Percentiles rank a stretch among this genome's conserved stretches.
Conservation (phyloP, 1,140 invertebrate genomes). For the Wasmannia auropunctata region DNA sequence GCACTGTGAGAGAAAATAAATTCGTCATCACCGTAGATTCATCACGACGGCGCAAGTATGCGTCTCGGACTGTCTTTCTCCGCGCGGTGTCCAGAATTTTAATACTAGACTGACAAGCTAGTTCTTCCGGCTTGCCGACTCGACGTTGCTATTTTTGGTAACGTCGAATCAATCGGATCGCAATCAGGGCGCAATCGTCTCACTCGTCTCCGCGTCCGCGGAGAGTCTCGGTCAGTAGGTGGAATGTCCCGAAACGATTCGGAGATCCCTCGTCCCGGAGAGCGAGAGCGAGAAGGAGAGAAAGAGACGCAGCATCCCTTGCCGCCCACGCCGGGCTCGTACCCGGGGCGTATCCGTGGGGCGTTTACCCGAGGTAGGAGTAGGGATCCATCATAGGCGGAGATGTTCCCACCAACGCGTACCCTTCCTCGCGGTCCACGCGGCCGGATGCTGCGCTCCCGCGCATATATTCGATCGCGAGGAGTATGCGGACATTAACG, state of each 20-base stretch:
- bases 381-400: constrained; percentile 69
- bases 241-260: constrained; percentile 64
- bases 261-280: background rate
- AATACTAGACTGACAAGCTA: background rate
- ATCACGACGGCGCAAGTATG: background rate
- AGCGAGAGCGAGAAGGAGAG: background rate
- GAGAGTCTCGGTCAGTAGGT: constrained; percentile 73
- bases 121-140: background rate
- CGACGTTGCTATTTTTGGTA: background rate
- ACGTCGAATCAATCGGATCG: background rate
- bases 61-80: background rate
- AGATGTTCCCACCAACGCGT: constrained; percentile 57
- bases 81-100: background rate
- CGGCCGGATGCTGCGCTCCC: constrained; percentile 56
- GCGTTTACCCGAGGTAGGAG: constrained; percentile 64
- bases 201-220: background rate
- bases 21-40: background rate
- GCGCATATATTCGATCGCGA: constrained; percentile 57
- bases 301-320: constrained; percentile 34
- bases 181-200: background rate
- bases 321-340: constrained; percentile 53
- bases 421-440: constrained; percentile 33
- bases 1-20: background rate
- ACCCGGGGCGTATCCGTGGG: constrained; percentile 73
- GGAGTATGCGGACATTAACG: constrained; percentile 63